Percentiles rank a stretch among this genome's conserved stretches.
These are phyloP conservation scores for Alloplasta piceator DNA, from an alignment of 2,888 invertebrate genomes.

Conservation along the genomic window DNA sequence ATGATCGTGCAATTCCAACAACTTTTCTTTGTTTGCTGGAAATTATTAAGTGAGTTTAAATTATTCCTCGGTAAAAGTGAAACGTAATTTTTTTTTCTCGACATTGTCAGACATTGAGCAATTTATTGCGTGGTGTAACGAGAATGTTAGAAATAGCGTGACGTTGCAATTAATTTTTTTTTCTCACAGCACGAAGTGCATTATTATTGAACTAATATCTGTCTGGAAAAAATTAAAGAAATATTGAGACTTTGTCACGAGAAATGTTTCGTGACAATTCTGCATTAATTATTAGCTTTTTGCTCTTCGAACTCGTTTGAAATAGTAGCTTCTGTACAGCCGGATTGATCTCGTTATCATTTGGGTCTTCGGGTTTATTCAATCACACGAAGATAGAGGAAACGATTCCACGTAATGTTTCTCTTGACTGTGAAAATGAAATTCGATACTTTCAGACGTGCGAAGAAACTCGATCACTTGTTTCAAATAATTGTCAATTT, in stretches of 20 bases:
- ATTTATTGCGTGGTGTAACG: background rate
- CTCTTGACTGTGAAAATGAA: too few species aligned
- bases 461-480: too few species aligned
- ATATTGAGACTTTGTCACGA: background rate
- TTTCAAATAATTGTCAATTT: too few species aligned
- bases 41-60: background rate
- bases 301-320: background rate
- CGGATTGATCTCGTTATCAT: constrained; percentile 29
- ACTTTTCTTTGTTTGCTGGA: too few species aligned
- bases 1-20: background rate
- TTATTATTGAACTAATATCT: too few species aligned
- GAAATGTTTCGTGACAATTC: constrained; percentile 7
- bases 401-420: too few species aligned
- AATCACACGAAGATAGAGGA: constrained; percentile 6
- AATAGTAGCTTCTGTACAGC: background rate
- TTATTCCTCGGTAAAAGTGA: background rate
- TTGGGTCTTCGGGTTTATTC: constrained; percentile 5
- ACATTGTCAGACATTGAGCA: background rate
- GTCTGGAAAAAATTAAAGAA: background rate
- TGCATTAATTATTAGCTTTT: constrained; percentile 1
- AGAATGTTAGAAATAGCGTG: background rate
- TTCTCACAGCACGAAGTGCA: background rate
- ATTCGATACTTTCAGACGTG: too few species aligned
- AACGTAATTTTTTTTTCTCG: background rate
- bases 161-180: background rate